Base-by-base conservation (phyloP, 2,888 invertebrate genomes). In the Epiblema foenella region DNA sequence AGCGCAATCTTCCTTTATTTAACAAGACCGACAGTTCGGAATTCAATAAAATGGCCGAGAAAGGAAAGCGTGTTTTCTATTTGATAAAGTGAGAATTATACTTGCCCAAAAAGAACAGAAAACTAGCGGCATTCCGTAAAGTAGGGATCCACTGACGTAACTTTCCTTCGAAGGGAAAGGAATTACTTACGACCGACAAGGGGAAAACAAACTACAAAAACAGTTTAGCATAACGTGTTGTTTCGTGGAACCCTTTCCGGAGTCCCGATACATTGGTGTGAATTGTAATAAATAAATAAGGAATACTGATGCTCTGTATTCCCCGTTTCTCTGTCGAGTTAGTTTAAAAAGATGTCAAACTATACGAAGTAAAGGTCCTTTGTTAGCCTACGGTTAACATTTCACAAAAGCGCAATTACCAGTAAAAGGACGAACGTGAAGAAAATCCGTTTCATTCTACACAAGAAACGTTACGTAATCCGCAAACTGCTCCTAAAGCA, bases 1-100 rank as follows among this genome's bases (percentile, higher is more conserved):
- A 83, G 82, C 83, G 83, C 84, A 83, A 89, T 87, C 85, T 86
- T 86, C 84, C 82, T 76, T 81, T 78, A 79, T 78, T 80, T 83
- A 84, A 86, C 85, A 81, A 86, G 69, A 73, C 71, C 71, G 74
- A 74, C 75, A 75, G 83, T 85, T 81, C 76, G 90, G 91, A 91
- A 92, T 92, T 87, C 91, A 91, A 92, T 92, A 91, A 89, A 88
- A 86, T 83, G 81, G 80, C 82, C 84, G 81, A 81, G 84, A 79
- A 83, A 74, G 83, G 84, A 82, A 83, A 83, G 81, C 82, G 83
- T 84, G 84, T 84, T 85, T 82, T 82, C 86, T 86, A 82, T 85
- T 85, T 81, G 81, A 81, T 83, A 87, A 88, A 90, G 87, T 90
- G 86, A 87, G 87, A 89, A 90, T 90, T 89, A 90, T 89, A 89